Percentiles rank a stretch among this genome's conserved stretches.
These are phyloP conservation scores for Calyptomena viridis DNA, from an alignment of 2,113 vertebrate species.

Conservation along the genomic window DNA sequence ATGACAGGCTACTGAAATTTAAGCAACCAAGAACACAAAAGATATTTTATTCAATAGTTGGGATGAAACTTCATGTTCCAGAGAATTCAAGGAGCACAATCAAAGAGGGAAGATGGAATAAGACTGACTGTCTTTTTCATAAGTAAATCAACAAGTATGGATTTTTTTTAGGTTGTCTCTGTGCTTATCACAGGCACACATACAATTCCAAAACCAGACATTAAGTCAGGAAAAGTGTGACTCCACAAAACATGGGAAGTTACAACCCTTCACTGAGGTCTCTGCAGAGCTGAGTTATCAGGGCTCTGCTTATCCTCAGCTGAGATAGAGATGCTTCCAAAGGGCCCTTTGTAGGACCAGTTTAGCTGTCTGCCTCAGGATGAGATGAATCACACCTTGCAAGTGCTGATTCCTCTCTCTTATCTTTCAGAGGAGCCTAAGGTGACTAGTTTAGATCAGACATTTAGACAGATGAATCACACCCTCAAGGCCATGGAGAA, in stretches of 20 bases:
- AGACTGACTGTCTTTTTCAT: background rate
- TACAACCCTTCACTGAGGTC: background rate
- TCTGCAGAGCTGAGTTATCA: background rate
- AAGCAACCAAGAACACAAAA: background rate
- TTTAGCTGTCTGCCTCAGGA: background rate
- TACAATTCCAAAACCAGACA: background rate
- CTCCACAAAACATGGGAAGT: accelerated
- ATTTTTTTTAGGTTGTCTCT: background rate
- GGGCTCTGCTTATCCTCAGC: background rate
- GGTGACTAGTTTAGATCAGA: slow-evolving; percentile 36
- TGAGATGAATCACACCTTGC: slow-evolving; percentile 4
- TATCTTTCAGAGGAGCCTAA: background rate
- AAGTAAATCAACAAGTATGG: background rate
- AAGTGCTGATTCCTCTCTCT: background rate
- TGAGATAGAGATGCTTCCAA: background rate
- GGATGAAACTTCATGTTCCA: background rate
- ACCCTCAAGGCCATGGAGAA: background rate
- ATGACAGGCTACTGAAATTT: background rate
- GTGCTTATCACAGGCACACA: background rate
- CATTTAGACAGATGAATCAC: background rate
- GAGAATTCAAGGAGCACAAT: background rate
- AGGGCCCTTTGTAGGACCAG: background rate
- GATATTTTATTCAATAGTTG: background rate
- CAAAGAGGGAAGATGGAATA: background rate
- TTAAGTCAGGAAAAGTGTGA: background rate